Base-by-base conservation (phyloP, 2,888 invertebrate species). In the Apodemia hepburni region DNA sequence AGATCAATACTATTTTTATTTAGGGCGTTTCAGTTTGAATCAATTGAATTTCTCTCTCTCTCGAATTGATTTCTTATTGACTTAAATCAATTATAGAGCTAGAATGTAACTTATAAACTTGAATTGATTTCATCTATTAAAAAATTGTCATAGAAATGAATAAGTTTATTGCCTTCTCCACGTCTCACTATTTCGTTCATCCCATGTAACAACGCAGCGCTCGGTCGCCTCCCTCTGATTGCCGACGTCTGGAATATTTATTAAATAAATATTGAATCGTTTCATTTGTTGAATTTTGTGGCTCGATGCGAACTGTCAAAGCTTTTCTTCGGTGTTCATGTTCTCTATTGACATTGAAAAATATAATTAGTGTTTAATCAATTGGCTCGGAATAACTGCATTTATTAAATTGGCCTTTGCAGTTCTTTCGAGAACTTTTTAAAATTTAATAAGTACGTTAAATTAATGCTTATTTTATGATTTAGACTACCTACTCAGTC, bases 241-340 rank as follows among this genome's bases (percentile, higher is more conserved):
- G 86, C 84, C 75, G 63, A 63, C 75, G 75, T 76, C 78, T 80
- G 76, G 76, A 78, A 79, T 83, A 85, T 87, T 87, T 86, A 84
- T 83, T 81, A 81, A 83, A 85, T 84, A 84, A 85, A 86, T 85
- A 84, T 84, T 85, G 84, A 80, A 82, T 73, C 79, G 71, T 79
- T 80, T 78, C 79, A 78, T 84, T 82, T 80, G 77, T 73, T 71
- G 72, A 72, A 71, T 74, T 77, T 73, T 76, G 79, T 72, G 77
- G 71, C 71, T 67, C 68, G 61, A 66, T 38, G 17, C 38, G 35
- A 59, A 70, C 68, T 70, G 73, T 70, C 70, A 69, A 66, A 65
- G 64, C 65, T 63, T 65, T 61, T 45, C 45, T 51, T 61, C 60
- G 22, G 22, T 51, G 27, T 51, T 51, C 51, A 51, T 51, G 22